These are phyloP conservation scores for Platanista minor DNA, from an alignment of 2,113 vertebrate genomes.

Conservation along the genomic window DNA sequence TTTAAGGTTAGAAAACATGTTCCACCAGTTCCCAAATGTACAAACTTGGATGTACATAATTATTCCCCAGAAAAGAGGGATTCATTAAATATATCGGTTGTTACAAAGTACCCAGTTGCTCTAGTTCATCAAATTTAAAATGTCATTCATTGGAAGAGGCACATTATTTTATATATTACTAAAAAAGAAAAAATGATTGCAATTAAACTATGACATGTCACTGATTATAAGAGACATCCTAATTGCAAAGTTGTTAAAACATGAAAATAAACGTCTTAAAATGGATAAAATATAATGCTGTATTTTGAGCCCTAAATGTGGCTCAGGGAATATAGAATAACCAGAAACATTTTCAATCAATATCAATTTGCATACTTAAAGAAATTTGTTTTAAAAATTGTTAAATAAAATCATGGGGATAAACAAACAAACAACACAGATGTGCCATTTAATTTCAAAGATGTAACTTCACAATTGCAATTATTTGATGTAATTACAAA, in stretches of 20 bases:
- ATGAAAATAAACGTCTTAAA: neutral
- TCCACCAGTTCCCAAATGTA: neutral
- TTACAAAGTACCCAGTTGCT: neutral
- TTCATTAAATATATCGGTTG: neutral
- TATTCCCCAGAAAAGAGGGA: neutral
- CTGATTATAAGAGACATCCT: neutral
- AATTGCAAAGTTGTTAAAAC: neutral
- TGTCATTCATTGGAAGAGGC: neutral
- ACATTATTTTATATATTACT: neutral
- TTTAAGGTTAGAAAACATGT: neutral
- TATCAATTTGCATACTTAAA: neutral
- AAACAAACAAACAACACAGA: neutral
- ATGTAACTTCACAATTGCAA: neutral
- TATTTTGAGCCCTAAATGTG: neutral
- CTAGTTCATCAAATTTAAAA: neutral
- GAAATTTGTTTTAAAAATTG: neutral
- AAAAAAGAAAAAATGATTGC: neutral
- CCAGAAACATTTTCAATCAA: neutral
- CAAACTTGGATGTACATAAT: neutral
- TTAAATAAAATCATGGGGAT: neutral
- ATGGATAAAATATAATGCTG: neutral
- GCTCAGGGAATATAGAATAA: neutral
- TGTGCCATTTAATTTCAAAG: neutral
- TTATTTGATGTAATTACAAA: neutral
- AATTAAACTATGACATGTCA: neutral